Percentiles rank a stretch among this genome's conserved stretches.
Evolutionary conservation across 2,113 vertebrate genomes (phyloP).

Genomic region (Turnix velox): DNA sequence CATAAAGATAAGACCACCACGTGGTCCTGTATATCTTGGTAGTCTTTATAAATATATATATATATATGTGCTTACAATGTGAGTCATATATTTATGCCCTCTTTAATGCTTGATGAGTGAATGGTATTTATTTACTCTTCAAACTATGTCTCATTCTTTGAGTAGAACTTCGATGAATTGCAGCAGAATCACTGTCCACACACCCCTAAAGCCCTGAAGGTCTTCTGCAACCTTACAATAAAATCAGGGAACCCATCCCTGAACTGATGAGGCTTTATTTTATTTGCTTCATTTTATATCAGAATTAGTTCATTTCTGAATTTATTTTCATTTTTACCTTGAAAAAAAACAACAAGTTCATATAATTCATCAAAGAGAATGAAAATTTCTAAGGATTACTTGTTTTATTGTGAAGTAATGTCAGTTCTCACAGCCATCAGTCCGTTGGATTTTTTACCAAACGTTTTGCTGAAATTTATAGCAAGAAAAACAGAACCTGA

Average conservation of each 20-base stretch:
- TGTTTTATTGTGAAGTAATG: neutral
- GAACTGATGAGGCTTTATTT: neutral
- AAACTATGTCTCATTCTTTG: neutral
- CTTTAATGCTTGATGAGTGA: neutral
- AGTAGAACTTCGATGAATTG: neutral
- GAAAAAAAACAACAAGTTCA: neutral
- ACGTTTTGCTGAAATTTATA: neutral
- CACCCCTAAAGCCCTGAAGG: neutral
- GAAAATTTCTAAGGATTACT: neutral
- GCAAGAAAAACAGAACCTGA: neutral
- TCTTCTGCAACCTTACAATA: neutral
- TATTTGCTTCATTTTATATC: neutral
- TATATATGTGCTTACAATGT: fast-evolving
- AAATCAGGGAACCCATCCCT: neutral
- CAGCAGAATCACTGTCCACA: neutral
- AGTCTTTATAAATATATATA: neutral
- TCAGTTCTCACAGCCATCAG: neutral
- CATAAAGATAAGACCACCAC: neutral
- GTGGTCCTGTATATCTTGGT: neutral
- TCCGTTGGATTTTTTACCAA: neutral
- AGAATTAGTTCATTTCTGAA: neutral
- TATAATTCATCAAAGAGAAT: neutral
- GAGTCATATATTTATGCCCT: neutral
- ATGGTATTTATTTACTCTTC: neutral
- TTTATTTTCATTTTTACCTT: neutral